Evolutionary conservation across 1,140 invertebrate species (phyloP).

Genomic region (Lanistes nyassanus): DNA sequence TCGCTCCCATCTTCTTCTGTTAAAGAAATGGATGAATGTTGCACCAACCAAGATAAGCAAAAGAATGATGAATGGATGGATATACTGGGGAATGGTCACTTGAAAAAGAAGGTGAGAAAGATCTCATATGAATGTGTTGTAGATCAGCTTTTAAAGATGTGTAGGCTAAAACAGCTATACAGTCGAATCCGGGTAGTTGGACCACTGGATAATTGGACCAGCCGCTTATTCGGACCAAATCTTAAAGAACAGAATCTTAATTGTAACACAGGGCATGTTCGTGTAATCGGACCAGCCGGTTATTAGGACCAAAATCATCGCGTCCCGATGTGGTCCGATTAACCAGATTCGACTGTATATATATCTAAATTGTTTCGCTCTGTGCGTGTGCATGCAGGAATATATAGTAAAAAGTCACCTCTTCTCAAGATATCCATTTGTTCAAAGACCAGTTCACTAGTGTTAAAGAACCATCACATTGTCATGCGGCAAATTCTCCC

Average conservation of each 20-base stretch:
- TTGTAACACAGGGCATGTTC: no score
- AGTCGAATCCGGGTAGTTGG: no score
- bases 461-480: background rate
- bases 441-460: background rate
- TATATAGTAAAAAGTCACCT: background rate
- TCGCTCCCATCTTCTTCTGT: background rate
- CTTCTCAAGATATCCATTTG: background rate
- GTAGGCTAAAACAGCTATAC: no score
- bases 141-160: no score
- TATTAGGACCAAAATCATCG: no score
- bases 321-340: no score
- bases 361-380: background rate
- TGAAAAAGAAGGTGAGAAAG: slow-evolving; percentile 40
- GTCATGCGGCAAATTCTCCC: no score
- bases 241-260: no score
- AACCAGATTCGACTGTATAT: no score
- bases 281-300: no score
- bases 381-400: background rate
- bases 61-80: slow-evolving; percentile 35
- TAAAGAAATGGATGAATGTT: background rate
- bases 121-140: background rate
- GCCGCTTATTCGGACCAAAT: no score
- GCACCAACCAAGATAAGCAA: slow-evolving; percentile 8
- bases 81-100: slow-evolving; percentile 43
- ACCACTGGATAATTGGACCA: no score